phyloP scores from a whole-genome alignment of 2,113 vertebrate species.

The Ctenomys sociabilis region DNA sequence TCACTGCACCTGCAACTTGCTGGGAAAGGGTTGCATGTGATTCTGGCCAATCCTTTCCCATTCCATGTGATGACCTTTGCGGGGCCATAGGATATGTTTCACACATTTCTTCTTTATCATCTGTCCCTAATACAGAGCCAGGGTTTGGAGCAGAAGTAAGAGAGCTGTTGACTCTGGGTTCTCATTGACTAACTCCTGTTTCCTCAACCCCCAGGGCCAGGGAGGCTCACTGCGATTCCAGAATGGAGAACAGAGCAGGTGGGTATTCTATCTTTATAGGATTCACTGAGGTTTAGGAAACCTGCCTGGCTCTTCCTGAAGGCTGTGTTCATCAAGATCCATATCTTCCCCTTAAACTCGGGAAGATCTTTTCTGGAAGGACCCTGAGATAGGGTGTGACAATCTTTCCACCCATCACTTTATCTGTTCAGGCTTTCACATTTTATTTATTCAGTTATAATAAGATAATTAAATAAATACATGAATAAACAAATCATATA shows the following conservation, averaged over 20 bases:
- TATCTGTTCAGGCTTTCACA: background rate
- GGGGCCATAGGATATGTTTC: background rate
- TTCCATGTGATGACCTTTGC: background rate
- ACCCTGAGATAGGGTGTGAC: accelerated
- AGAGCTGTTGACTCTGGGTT: background rate
- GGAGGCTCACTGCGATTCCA: background rate
- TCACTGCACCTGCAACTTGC: background rate
- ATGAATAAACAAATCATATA: background rate
- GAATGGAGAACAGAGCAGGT: background rate
- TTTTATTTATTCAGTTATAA: background rate
- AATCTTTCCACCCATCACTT: background rate
- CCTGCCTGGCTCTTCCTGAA: background rate
- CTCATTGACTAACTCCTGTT: background rate
- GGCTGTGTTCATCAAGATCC: background rate
- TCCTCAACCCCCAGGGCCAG: accelerated
- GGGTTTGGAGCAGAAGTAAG: background rate
- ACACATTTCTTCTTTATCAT: background rate
- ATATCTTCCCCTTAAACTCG: background rate
- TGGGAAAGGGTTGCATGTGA: accelerated
- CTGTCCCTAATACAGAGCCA: background rate
- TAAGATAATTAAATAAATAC: background rate
- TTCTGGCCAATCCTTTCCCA: background rate
- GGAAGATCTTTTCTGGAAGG: background rate
- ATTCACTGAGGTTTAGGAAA: background rate
- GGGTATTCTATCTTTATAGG: accelerated